Evolutionary conservation across 2,888 invertebrate genomes (phyloP), one percentile per base, ranked within the genome.

Genomic region (Byasa hedistus): DNA sequence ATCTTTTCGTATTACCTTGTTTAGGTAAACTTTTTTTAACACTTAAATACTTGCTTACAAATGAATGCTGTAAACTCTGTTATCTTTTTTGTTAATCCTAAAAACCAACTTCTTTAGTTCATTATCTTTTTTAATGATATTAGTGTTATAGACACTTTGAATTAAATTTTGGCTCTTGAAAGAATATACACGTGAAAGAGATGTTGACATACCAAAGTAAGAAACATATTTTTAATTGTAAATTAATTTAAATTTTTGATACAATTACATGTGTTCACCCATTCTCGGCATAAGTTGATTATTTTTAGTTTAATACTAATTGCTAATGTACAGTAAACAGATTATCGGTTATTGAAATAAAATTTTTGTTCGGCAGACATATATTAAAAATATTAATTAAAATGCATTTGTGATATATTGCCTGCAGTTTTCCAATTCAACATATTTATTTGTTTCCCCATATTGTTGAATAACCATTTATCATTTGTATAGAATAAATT

Each of bases 371-470:
- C n/a, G 7, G 7, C n/a, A 48, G 5, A 19, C 15, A 3, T 15
- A 39, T 12, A 32, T 32, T 32, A 10, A 7, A 32, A 32, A 32
- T 63, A 44, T 44, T 44, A 19, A 66, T 51, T 48, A n/a, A n/a
- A 48, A 19, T 12, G n/a, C 48, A 65, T 66, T 57, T 65, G 52
- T 60, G 61, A 55, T 67, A 59, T 69, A 59, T 70, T 70, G 65
- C 66, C 44, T 59, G 63, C 61, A 64, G 68, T 17, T 58, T 73
- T 79, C 71, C 68, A 80, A 74, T 78, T 78, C 77, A 77, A 77
- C 84, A 82, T 80, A 72, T 79, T 85, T 89, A 90, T 90, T 90
- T 90, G 86, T 89, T 84, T 79, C 81, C n/a, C 87, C 81, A 83
- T 86, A 78, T 75, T 79, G 86, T 83, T 81, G 76, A 78, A 71